These are phyloP conservation scores for Hololepta plana DNA, from an alignment of 2,888 invertebrate genomes.

Conservation along the genomic window DNA sequence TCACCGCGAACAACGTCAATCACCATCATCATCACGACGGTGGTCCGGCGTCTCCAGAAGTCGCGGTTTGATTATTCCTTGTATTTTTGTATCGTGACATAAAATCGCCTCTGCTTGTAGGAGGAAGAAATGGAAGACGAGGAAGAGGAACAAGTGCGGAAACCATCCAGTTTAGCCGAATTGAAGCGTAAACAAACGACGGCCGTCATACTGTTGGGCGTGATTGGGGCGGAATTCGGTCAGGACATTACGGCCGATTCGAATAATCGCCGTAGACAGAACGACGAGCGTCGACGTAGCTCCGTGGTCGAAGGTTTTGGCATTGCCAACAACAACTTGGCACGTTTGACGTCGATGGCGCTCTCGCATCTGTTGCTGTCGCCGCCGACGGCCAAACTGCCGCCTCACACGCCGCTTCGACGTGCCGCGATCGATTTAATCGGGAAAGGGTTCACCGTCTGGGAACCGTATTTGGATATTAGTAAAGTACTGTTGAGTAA, in stretches of 20 bases:
- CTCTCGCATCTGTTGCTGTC: slow-evolving; percentile 81
- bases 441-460: slow-evolving; percentile 93
- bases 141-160: slow-evolving; percentile 70
- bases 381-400: slow-evolving; percentile 66
- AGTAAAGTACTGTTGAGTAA: slow-evolving; percentile 60
- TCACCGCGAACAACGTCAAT: slow-evolving; percentile 28
- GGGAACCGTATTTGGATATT: slow-evolving; percentile 95
- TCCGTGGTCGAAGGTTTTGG: slow-evolving; percentile 66
- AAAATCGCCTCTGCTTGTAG: slow-evolving; percentile 19
- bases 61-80: neutral
- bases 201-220: slow-evolving; percentile 88
- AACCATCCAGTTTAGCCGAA: slow-evolving; percentile 72
- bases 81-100: slow-evolving; percentile 1
- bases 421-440: slow-evolving; percentile 94
- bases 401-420: slow-evolving; percentile 81
- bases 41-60: neutral
- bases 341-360: slow-evolving; percentile 84
- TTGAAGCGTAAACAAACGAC: slow-evolving; percentile 90
- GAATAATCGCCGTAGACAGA: slow-evolving; percentile 37
- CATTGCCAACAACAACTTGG: slow-evolving; percentile 73
- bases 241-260: slow-evolving; percentile 66
- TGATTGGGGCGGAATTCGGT: slow-evolving; percentile 96
- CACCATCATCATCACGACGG: slow-evolving; percentile 1
- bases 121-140: slow-evolving; percentile 70
- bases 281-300: slow-evolving; percentile 48